phyloP scores from a whole-genome alignment of 2,113 vertebrate species.

The Zosterops lateralis region DNA sequence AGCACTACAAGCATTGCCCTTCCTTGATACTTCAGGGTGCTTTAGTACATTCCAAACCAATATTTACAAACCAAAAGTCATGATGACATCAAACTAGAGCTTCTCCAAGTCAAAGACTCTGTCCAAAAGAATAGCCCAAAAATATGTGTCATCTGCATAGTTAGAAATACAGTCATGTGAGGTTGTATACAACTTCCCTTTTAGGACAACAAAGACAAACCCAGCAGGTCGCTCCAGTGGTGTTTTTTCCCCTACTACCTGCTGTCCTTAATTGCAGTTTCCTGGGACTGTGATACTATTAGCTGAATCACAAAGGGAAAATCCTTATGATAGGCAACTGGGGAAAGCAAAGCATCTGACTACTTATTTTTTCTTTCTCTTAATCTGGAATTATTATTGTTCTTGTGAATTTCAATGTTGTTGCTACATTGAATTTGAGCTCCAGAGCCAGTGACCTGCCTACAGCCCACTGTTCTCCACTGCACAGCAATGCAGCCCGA shows the following conservation, averaged over 20 bases:
- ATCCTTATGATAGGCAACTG: neutral
- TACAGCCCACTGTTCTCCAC: neutral
- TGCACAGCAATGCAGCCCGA: neutral
- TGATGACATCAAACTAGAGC: neutral
- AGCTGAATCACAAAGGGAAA: neutral
- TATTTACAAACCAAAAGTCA: neutral
- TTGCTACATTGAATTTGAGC: neutral
- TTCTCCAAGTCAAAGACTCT: neutral
- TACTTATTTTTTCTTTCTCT: neutral
- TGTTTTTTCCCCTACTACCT: neutral
- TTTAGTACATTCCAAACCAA: neutral
- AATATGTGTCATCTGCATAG: neutral
- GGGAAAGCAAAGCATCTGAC: neutral
- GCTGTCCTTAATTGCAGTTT: neutral
- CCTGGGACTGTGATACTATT: neutral
- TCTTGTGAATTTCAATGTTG: neutral
- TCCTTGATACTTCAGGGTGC: neutral
- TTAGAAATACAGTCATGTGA: neutral
- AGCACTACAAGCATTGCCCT: neutral
- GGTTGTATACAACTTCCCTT: neutral
- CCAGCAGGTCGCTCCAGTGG: neutral
- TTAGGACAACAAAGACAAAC: neutral
- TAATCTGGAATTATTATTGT: neutral
- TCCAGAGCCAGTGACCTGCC: neutral
- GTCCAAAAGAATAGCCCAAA: neutral